Conservation (phyloP, 2,888 invertebrate genomes). For the Ectemnius continuus region DNA sequence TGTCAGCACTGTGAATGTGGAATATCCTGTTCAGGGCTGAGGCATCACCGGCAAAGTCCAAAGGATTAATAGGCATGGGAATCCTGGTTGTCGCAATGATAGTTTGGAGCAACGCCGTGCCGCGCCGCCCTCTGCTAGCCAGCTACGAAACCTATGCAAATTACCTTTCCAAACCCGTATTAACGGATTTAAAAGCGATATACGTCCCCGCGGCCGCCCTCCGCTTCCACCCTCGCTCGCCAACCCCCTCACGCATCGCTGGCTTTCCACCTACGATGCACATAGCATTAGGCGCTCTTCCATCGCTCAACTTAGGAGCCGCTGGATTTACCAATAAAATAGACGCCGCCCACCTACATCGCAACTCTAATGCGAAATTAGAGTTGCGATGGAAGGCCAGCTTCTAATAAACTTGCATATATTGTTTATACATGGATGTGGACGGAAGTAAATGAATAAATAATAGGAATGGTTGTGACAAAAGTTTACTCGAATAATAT, state of each 20-base stretch:
- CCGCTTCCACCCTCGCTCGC: no score
- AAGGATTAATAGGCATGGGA: slow-evolving; percentile 62
- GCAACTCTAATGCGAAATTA: slow-evolving; percentile 19
- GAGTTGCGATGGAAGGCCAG: background rate
- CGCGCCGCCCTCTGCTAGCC: slow-evolving; percentile 46
- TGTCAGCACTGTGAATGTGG: slow-evolving; percentile 1
- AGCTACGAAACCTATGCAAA: slow-evolving; percentile 71
- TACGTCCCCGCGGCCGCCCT: slow-evolving; percentile 59
- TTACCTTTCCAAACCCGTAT: slow-evolving; percentile 67
- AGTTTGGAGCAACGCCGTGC: slow-evolving; percentile 31
- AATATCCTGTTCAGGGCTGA: slow-evolving; percentile 23
- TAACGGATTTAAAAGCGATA: slow-evolving; percentile 76
- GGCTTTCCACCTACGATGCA: slow-evolving; percentile 56
- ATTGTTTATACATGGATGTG: no score
- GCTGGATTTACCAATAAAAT: slow-evolving; percentile 24
- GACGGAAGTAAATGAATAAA: no score
- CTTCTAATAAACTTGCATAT: no score
- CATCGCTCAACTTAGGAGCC: slow-evolving; percentile 65
- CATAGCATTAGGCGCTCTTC: slow-evolving; percentile 63
- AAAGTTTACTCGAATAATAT: no score
- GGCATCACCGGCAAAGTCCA: slow-evolving; percentile 57
- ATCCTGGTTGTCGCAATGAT: slow-evolving; percentile 53
- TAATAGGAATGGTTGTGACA: no score
- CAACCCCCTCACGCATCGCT: slow-evolving; percentile 6
- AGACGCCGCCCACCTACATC: background rate